A percentile compares a stretch with the other conserved stretches of the same genome.
These are phyloP conservation scores for Lanistes nyassanus DNA, from an alignment of 1,140 invertebrate species.

Conservation along the genomic window DNA sequence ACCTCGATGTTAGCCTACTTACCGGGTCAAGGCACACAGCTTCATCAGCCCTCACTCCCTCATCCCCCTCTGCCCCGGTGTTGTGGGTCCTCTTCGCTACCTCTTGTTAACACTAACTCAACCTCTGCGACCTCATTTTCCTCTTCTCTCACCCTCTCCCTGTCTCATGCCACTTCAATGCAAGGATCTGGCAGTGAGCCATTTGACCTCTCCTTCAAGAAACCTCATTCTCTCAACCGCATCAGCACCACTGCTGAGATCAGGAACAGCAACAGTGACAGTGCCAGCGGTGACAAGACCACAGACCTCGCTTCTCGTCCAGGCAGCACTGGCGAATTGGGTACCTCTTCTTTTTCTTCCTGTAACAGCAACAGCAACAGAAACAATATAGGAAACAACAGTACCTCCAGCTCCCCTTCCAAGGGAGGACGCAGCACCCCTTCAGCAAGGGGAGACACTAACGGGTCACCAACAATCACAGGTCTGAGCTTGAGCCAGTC, in stretches of 20 bases:
- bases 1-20: constrained; percentile 23
- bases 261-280: neutral
- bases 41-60: constrained; percentile 10
- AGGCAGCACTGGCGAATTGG: neutral
- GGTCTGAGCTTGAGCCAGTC: neutral
- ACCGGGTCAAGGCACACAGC: constrained; percentile 22
- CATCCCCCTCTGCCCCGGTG: constrained; percentile 16
- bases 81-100: constrained; percentile 24
- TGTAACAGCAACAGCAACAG: neutral
- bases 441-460: neutral
- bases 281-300: constrained; percentile 8
- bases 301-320: constrained; percentile 11
- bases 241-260: neutral
- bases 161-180: constrained; percentile 2
- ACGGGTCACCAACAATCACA: neutral
- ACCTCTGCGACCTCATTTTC: constrained; percentile 7
- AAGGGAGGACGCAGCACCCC: constrained; percentile 6
- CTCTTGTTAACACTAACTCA: constrained; percentile 23
- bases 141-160: constrained; percentile 1
- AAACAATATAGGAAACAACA: neutral
- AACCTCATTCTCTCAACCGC: constrained; percentile 4
- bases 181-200: neutral
- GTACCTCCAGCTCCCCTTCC: constrained; percentile 25
- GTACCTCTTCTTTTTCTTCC: neutral
- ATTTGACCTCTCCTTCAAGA: constrained; percentile 28